A percentile compares a stretch with the other conserved stretches of the same genome.
Evolutionary conservation across 64 coral and sea anemone genomes (phyloP).

Genomic region (Astreopora myriophthalma): DNA sequence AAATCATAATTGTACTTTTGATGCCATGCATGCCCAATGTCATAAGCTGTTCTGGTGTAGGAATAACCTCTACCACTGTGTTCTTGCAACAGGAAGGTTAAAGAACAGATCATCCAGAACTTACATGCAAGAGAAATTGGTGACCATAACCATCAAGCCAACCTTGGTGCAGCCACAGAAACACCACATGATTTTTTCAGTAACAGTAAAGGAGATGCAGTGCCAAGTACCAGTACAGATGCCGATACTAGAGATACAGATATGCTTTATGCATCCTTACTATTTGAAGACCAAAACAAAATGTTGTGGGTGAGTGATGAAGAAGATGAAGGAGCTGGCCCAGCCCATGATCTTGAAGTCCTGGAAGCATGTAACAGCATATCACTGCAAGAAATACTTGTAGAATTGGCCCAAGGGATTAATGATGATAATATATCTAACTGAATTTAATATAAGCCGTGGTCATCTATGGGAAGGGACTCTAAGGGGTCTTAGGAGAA

Average conservation of each 20-base stretch:
- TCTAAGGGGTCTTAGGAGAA: slow-evolving; percentile 39
- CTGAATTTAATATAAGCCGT: slow-evolving; percentile 60
- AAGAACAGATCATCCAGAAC: too few species aligned
- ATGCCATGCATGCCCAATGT: too few species aligned
- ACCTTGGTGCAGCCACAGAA: too few species aligned
- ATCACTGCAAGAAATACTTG: slow-evolving; percentile 29
- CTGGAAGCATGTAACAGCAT: neutral
- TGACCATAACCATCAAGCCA: too few species aligned
- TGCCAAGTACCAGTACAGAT: too few species aligned
- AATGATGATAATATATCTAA: slow-evolving; percentile 25
- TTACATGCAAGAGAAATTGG: too few species aligned
- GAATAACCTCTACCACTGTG: too few species aligned
- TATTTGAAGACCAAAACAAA: neutral
- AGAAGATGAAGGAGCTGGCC: neutral
- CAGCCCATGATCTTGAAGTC: neutral
- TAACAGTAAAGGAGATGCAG: too few species aligned
- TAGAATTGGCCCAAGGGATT: slow-evolving; percentile 27
- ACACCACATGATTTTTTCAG: too few species aligned
- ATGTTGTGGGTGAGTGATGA: neutral
- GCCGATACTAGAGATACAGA: slow-evolving; percentile 11
- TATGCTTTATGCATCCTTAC: neutral
- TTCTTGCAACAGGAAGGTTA: too few species aligned
- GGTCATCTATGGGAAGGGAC: slow-evolving; percentile 48
- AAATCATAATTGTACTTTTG: too few species aligned
- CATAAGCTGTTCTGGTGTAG: too few species aligned